Base-by-base conservation (phyloP, 2,113 vertebrate genomes). In the Callocephalon fimbriatum region DNA sequence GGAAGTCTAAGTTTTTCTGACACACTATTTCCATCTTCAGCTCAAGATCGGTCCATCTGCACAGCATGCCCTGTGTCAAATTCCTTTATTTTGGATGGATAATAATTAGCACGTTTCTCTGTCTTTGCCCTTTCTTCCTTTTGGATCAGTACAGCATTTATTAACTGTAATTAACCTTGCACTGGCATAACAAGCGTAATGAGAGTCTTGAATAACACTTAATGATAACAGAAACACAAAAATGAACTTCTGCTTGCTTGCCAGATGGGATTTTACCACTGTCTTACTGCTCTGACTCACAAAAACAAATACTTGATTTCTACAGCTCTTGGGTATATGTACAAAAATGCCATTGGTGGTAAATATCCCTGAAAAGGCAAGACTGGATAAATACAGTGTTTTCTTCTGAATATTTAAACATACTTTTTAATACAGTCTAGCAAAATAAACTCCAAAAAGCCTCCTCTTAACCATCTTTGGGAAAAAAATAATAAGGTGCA, bases 141-240 rank as follows among this genome's bases (percentile, higher is more conserved):
- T 94, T 93, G 65, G 54, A 94, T 94, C 38, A 79, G 81, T 87
- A 94, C 62, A 87, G 63, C 84, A 59, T 82, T 95, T 96, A 97
- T 94, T 95, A 95, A 90, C 84, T 94, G 93, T 90, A 97, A 97
- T 97, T 96, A 96, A 96, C 86, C 93, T 95, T 97, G 80, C 59
- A 71, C 82, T 92, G 74, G 67, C 82, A 86, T 90, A 93, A 93
- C 78, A 94, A 97, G 74, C 90, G 77, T 95, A 95, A 97, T 93
- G 67, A 87, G 91, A 77, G 93, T 91, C 91, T 81, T 95, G 77
- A 94, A 83, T 94, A 96, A 90, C 81, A 40, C 94, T 95, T 94
- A 92, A 61, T 56, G 67, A 62, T 93, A 92, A 95, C 72, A 93
- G 92, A 94, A 96, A 96, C 75, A 95, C 63, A 86, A 67, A 96